A percentile compares a stretch with the other conserved stretches of the same genome.
Conservation (phyloP, 53 echinoderm and acorn worm genomes). For the Crossaster papposus region DNA sequence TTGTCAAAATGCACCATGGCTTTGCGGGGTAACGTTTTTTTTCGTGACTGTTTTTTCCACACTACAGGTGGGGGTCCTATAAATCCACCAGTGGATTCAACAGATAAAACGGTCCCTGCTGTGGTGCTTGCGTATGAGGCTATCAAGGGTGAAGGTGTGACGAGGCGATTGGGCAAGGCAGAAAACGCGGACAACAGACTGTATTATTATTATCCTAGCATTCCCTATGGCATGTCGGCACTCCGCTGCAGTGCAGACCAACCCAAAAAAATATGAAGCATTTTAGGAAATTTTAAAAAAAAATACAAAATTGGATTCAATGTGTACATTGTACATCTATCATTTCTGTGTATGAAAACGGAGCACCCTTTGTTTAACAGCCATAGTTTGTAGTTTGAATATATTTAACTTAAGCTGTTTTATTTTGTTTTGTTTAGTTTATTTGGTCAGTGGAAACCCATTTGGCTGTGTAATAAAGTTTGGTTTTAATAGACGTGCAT, state of each 20-base stretch:
- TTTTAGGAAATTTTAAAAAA: conserved; percentile 38
- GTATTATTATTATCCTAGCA: conserved; percentile 19
- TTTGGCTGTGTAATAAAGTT: not conserved
- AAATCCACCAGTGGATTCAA: conserved; percentile 57
- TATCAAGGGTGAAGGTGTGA: conserved; percentile 44
- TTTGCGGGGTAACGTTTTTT: conserved; percentile 57
- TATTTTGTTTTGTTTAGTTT: too few relatives aligned
- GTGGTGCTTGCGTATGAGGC: conserved; percentile 53
- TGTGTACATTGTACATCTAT: conserved; percentile 8
- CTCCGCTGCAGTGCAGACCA: conserved; percentile 61
- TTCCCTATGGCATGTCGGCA: conserved; percentile 28
- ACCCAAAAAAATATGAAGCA: too few relatives aligned
- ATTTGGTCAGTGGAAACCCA: not conserved
- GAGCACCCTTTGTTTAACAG: not conserved
- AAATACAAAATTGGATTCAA: not conserved
- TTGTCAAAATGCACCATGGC: conserved; percentile 37
- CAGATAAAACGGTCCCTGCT: conserved; percentile 53
- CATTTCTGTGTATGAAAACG: not conserved
- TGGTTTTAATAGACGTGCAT: not conserved
- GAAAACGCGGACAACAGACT: conserved; percentile 34
- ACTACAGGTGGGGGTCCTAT: conserved; percentile 59
- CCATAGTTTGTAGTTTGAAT: not conserved
- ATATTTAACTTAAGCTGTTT: not conserved
- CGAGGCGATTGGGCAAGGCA: conserved; percentile 30
- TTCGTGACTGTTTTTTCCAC: conserved; percentile 41